Evolutionary conservation across 1,140 invertebrate genomes (phyloP), one percentile per base, ranked within the genome.

Genomic region (Drosophila sucinea): DNA sequence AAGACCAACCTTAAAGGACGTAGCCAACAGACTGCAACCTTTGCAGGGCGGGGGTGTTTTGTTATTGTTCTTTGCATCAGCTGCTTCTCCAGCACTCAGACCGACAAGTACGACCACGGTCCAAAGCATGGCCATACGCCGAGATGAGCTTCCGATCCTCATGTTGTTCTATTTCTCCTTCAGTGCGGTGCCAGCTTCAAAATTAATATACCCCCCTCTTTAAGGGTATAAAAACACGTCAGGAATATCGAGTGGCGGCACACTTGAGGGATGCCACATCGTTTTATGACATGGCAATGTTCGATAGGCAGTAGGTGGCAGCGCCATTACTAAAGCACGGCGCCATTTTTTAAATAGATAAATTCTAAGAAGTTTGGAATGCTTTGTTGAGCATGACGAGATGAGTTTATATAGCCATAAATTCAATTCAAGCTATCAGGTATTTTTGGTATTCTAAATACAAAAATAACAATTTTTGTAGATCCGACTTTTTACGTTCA

Each of bases 1-100:
- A 69, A 99, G 93, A 30, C 97, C 98, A 91, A 95, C 95, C 90
- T 96, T 95, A 86, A 98, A 98, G 29, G 97, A 98, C 54, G 95
- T 94, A 3, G 96, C 94, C 51, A 98, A 94, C 72, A 95, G 91
- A 91, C 94, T 96, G 91, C 98, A 98, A 1, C 96, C 95, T 82
- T 95, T 95, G 91, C 97, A 98, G 7, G 95, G 95, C 4, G 95
- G 95, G 38, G 96, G 89, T 70, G 91, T 93, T 6, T 91, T 90
- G 27, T 75, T 75, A n/a, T 75, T 65, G 8, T 51, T 51, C 25
- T 51, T 51, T 3, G 44, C 23, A 27, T 51, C 44, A 51, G 44
- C 44, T 51, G 44, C 44, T 27, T 51, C 44, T 27, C 23, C 23
- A 1, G 44, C 23, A 51, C 8, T 10, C 2, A 7, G 25, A 8